Evolutionary conservation across 2,113 vertebrate genomes (phyloP).

Genomic region (Ondatra zibethicus): DNA sequence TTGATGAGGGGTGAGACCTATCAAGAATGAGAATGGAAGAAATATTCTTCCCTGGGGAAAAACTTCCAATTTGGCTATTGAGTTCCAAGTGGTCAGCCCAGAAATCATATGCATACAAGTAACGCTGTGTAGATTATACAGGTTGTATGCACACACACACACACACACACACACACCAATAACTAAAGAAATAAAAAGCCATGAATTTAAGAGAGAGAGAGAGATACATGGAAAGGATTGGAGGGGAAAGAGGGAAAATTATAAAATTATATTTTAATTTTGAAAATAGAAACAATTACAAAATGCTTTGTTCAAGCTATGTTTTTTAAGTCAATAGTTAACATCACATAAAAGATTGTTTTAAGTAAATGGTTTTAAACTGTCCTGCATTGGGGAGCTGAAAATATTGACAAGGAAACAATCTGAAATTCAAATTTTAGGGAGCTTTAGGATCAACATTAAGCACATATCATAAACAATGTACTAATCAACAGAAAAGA

Average conservation of each 20-base stretch:
- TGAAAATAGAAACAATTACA: not conserved
- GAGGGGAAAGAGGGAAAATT: not conserved
- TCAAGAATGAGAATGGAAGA: not conserved
- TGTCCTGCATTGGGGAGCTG: not conserved
- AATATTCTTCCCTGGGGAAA: not conserved
- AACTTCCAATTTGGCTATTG: not conserved
- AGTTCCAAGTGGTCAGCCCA: not conserved
- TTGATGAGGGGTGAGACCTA: not conserved
- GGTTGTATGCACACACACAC: not conserved
- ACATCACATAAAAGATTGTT: constrained; percentile 1
- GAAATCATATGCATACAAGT: not conserved
- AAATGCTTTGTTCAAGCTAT: not conserved
- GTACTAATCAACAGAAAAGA: not conserved
- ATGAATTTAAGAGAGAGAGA: not conserved
- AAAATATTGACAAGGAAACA: not conserved
- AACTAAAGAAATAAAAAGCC: not conserved
- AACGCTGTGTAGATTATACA: not conserved
- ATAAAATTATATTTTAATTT: not conserved
- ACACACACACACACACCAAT: not conserved
- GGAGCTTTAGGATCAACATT: not conserved
- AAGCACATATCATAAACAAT: not conserved
- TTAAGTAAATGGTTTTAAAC: constrained; percentile 27
- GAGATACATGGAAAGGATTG: not conserved
- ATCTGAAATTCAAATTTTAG: constrained; percentile 14
- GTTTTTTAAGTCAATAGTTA: constrained; percentile 44